Conservation (phyloP, 2,113 vertebrate genomes). For the Murina feae region DNA sequence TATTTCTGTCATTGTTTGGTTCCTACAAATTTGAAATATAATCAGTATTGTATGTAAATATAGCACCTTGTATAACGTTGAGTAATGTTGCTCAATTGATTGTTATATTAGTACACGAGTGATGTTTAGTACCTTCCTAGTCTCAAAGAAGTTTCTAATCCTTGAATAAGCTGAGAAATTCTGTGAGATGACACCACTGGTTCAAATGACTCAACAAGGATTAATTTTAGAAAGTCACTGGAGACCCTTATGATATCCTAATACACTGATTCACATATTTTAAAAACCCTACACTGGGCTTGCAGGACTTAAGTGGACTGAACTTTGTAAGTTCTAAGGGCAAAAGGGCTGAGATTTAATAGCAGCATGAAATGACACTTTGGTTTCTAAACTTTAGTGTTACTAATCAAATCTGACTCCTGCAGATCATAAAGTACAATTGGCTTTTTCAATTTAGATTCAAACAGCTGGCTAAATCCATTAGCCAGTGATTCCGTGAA, state of each 20-base stretch:
- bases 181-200: neutral
- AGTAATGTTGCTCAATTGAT: neutral
- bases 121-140: neutral
- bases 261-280: neutral
- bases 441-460: slow-evolving; percentile 48
- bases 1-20: neutral
- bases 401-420: slow-evolving; percentile 48
- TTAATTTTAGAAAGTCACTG: slow-evolving; percentile 10
- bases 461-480: slow-evolving; percentile 51
- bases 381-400: slow-evolving; percentile 30
- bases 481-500: slow-evolving; percentile 7
- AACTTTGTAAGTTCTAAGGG: neutral
- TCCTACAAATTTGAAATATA: neutral
- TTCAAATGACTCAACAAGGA: slow-evolving; percentile 4
- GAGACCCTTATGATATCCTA: neutral
- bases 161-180: neutral
- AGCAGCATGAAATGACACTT: neutral
- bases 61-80: neutral
- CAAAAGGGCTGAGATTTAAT: neutral
- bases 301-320: neutral
- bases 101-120: neutral
- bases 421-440: slow-evolving; percentile 39
- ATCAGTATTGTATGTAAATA: neutral
- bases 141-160: neutral
- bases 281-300: neutral